A percentile compares a stretch with the other conserved stretches of the same genome.
phyloP scores from a whole-genome alignment of 2,888 invertebrate genomes.

The Ceraclea dissimilis region DNA sequence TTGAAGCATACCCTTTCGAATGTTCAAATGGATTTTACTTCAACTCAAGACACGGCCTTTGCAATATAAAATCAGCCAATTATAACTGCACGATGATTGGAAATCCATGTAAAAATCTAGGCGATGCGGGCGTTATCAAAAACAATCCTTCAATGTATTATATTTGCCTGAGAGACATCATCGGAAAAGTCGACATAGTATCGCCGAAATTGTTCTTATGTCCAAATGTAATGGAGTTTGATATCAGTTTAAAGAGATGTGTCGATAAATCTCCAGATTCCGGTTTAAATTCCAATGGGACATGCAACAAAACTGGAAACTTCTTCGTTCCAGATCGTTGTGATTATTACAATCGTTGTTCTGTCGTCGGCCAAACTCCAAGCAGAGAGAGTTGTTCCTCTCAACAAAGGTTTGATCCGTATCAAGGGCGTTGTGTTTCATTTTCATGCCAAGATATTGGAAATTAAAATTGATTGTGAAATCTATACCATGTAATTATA shows the following conservation, averaged over 20 bases:
- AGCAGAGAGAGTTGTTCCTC: not conserved
- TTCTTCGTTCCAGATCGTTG: constrained; percentile 5
- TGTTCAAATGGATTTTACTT: not conserved
- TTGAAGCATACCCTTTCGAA: not conserved
- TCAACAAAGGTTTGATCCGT: not conserved
- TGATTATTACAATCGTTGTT: constrained; percentile 3
- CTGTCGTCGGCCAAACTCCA: not conserved
- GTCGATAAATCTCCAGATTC: not conserved
- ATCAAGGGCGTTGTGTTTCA: constrained; percentile 2
- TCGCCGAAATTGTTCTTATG: constrained; percentile 7
- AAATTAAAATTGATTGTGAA: no score
- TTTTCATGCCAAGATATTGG: constrained; percentile 9
- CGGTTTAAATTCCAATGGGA: not conserved
- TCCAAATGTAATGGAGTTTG: not conserved
- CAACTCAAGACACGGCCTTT: not conserved
- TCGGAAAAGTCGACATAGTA: not conserved
- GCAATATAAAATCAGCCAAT: not conserved
- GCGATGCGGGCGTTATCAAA: constrained; percentile 4
- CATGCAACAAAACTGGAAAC: constrained; percentile 6
- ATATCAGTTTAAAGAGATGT: not conserved
- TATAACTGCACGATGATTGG: not conserved
- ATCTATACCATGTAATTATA: no score
- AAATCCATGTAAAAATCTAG: not conserved
- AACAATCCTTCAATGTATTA: constrained; percentile 16
- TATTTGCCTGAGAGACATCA: constrained; percentile 4